Conservation (phyloP, 2,888 invertebrate genomes). For the Phortica okadai region DNA sequence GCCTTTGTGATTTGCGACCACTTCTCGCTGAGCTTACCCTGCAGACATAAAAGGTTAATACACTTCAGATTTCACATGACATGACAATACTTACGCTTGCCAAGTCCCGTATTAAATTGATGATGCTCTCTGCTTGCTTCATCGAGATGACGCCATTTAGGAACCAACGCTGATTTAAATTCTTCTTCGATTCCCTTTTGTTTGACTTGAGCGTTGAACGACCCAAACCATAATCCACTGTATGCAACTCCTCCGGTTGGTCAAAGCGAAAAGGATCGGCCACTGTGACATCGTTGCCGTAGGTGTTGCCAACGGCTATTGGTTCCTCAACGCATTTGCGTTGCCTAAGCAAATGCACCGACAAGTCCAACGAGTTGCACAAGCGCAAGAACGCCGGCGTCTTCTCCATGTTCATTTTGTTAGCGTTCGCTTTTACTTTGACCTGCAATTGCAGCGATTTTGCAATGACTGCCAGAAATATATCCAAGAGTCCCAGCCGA, state of each 20-base stretch:
- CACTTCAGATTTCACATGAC: background rate
- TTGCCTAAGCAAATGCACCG: conserved; percentile 71
- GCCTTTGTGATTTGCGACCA: conserved; percentile 94
- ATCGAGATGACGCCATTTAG: conserved; percentile 89
- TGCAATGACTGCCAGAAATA: conserved; percentile 92
- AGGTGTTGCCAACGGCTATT: background rate
- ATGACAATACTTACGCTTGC: conserved; percentile 82
- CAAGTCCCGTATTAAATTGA: conserved; percentile 93
- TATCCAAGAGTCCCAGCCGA: conserved; percentile 89
- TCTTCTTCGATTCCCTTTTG: conserved; percentile 71
- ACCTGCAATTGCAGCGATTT: conserved; percentile 94
- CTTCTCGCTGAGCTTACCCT: conserved; percentile 90
- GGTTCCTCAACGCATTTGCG: conserved; percentile 50
- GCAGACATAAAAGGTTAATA: conserved; percentile 44
- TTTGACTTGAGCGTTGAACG: conserved; percentile 62
- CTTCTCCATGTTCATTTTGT: conserved; percentile 79
- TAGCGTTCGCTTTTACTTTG: conserved; percentile 78
- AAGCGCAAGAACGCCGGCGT: conserved; percentile 74
- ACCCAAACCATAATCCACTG: conserved; percentile 49
- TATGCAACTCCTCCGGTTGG: conserved; percentile 33
- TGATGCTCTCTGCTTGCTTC: conserved; percentile 92
- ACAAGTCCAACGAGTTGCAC: conserved; percentile 74
- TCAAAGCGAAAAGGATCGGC: conserved; percentile 65
- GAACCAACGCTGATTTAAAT: conserved; percentile 84
- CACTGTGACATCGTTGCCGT: background rate